Percentiles rank a stretch among this genome's conserved stretches.
Conservation (phyloP, 2,113 vertebrate species). For the Lepisosteus osseus region DNA sequence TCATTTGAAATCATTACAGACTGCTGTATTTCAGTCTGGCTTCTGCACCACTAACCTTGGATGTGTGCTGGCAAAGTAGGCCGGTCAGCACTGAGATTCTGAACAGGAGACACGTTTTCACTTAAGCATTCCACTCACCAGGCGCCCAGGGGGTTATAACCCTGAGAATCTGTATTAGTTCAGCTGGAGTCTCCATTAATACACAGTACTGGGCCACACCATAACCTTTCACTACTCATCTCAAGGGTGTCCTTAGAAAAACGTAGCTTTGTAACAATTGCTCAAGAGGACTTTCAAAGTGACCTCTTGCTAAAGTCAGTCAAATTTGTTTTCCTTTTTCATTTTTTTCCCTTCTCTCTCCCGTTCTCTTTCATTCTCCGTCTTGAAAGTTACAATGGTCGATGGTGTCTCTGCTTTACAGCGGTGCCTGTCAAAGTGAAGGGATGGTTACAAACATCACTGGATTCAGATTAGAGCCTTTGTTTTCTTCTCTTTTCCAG, state of each 20-base stretch:
- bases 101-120: constrained; percentile 18
- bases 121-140: constrained; percentile 21
- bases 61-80: constrained; percentile 24
- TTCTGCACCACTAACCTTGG: constrained; percentile 40
- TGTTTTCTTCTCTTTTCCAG: background rate
- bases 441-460: constrained; percentile 15
- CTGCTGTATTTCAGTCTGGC: constrained; percentile 36
- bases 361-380: constrained; percentile 20
- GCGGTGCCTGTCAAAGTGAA: constrained; percentile 23
- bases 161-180: constrained; percentile 29
- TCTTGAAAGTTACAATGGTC: constrained; percentile 12
- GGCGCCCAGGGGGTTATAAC: constrained; percentile 28
- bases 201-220: constrained; percentile 25
- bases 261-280: constrained; percentile 26
- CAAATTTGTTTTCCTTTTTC: constrained; percentile 24
- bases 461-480: background rate
- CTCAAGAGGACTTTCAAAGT: constrained; percentile 28
- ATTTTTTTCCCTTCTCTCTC: constrained; percentile 4
- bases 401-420: constrained; percentile 29
- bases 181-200: constrained; percentile 29
- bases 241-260: constrained; percentile 35
- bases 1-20: constrained; percentile 42
- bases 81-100: background rate
- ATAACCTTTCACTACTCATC: constrained; percentile 38
- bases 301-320: constrained; percentile 34